These are phyloP conservation scores for Nomada goodeniana DNA, from an alignment of 2,888 invertebrate species.

Conservation along the genomic window DNA sequence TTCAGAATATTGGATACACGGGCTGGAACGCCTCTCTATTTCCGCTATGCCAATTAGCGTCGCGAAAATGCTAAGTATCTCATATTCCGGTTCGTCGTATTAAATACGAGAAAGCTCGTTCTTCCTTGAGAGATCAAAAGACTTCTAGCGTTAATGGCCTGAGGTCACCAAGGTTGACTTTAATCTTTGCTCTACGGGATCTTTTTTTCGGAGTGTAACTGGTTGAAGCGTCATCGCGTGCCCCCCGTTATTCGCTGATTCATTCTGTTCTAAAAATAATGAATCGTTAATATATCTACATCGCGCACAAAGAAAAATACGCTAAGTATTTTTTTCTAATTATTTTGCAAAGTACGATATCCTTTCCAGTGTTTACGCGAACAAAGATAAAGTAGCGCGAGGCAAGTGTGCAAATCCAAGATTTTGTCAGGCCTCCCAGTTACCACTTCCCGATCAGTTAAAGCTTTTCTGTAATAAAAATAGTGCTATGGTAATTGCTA, in stretches of 20 bases:
- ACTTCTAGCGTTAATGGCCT: not conserved
- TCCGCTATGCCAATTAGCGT: conserved; percentile 18
- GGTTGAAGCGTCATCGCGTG: not conserved
- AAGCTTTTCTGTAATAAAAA: not conserved
- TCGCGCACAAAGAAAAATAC: not conserved
- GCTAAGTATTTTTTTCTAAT: not conserved
- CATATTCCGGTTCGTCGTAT: not conserved
- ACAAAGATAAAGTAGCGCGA: not conserved
- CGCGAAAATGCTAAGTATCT: not conserved
- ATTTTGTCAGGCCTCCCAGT: not conserved
- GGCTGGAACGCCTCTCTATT: not conserved
- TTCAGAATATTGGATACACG: not conserved
- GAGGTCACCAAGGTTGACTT: conserved; percentile 53
- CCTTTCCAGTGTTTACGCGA: not conserved
- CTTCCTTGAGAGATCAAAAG: conserved; percentile 5
- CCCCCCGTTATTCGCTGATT: conserved; percentile 42
- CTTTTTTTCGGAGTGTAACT: not conserved
- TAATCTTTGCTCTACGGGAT: conserved; percentile 29
- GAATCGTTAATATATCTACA: conserved; percentile 32
- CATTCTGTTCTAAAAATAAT: conserved; percentile 30
- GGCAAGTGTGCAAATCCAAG: not conserved
- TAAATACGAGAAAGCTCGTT: not conserved
- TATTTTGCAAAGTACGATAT: not conserved
- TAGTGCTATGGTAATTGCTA: not conserved
- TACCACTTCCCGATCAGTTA: too few relatives aligned